These are phyloP conservation scores for Tupaia chinensis DNA, from an alignment of 2,113 vertebrate species.

Conservation along the genomic window DNA sequence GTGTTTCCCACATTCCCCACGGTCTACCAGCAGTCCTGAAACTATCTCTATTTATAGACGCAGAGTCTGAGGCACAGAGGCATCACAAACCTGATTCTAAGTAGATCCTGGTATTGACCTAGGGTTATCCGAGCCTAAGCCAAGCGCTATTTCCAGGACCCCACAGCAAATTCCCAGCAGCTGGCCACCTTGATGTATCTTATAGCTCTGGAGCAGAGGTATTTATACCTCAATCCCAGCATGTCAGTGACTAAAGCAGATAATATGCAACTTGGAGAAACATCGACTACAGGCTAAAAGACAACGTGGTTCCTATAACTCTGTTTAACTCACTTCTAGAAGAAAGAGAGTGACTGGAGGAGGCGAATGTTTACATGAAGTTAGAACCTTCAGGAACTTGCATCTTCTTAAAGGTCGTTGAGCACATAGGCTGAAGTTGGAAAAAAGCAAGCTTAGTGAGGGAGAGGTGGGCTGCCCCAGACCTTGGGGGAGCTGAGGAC, in stretches of 20 bases:
- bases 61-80: not conserved
- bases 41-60: not conserved
- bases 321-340: not conserved
- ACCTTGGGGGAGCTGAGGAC: not conserved
- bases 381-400: not conserved
- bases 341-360: not conserved
- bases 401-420: not conserved
- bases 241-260: rapidly evolving
- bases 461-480: not conserved
- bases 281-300: not conserved
- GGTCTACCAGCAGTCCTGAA: not conserved
- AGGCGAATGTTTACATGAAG: not conserved
- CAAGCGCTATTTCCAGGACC: not conserved
- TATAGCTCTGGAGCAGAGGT: not conserved
- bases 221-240: not conserved
- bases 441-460: not conserved
- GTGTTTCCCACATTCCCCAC: not conserved
- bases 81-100: too few relatives aligned
- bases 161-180: not conserved
- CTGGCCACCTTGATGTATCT: not conserved
- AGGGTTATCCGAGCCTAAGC: not conserved
- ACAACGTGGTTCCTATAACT: not conserved
- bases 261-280: not conserved
- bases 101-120: not conserved
- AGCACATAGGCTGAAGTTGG: not conserved